Percentiles rank a stretch among this genome's conserved stretches.
phyloP scores from a whole-genome alignment of 2,888 invertebrate species.

The Tetragonisca angustula region DNA sequence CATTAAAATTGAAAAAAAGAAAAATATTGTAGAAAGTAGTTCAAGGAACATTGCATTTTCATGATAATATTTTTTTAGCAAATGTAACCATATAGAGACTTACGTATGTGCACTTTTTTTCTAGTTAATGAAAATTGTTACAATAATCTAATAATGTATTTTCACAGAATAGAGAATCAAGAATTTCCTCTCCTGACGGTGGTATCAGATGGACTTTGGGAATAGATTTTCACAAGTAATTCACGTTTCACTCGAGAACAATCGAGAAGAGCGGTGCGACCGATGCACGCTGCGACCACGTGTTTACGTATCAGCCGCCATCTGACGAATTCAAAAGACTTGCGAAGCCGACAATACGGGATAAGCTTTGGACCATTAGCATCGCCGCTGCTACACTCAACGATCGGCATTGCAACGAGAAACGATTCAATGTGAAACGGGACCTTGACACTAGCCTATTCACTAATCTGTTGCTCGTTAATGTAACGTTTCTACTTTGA shows the following conservation, averaged over 20 bases:
- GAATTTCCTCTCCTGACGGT: background rate
- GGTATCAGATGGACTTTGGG: too few species aligned
- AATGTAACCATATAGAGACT: too few species aligned
- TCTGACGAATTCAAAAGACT: constrained; percentile 64
- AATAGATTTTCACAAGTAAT: background rate
- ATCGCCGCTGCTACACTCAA: constrained; percentile 66
- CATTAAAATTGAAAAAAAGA: too few species aligned
- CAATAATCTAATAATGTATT: too few species aligned
- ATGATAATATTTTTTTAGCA: too few species aligned
- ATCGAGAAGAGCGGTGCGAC: background rate
- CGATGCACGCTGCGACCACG: constrained; percentile 37
- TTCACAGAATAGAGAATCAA: too few species aligned
- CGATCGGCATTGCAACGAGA: constrained; percentile 46
- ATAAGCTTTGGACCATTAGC: constrained; percentile 61
- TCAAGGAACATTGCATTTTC: too few species aligned
- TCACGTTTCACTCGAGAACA: background rate
- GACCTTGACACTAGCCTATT: constrained; percentile 67
- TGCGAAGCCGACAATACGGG: constrained; percentile 58
- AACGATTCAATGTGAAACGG: constrained; percentile 57
- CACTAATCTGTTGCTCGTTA: constrained; percentile 35
- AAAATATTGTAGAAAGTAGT: too few species aligned
- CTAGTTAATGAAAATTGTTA: too few species aligned
- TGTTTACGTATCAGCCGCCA: constrained; percentile 50
- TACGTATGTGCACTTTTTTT: too few species aligned
- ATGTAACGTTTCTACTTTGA: background rate